These are phyloP conservation scores for Chrysotoxum bicinctum DNA, from an alignment of 2,888 invertebrate genomes.

Conservation along the genomic window DNA sequence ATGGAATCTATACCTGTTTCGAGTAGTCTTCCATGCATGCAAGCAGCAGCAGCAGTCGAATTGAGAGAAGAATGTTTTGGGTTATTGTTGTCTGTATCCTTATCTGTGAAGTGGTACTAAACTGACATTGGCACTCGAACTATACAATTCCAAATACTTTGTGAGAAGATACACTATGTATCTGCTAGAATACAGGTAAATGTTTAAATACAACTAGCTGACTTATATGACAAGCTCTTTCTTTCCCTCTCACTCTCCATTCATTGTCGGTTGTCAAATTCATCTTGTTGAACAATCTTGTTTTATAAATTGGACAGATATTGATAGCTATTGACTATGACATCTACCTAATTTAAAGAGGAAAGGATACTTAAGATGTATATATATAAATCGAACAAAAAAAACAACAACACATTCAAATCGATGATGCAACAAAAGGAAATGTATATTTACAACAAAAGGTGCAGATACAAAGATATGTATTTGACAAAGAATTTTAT, in stretches of 20 bases:
- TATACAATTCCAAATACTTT: conserved; percentile 9
- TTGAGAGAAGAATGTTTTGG: conserved; percentile 50
- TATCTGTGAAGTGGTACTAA: conserved; percentile 48
- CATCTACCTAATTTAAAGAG: conserved; percentile 52
- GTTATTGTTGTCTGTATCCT: conserved; percentile 62
- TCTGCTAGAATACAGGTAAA: conserved; percentile 44
- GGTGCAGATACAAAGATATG: conserved; percentile 9
- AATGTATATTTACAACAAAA: conserved; percentile 27
- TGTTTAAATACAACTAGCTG: conserved; percentile 45
- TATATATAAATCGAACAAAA: conserved; percentile 21
- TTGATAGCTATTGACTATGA: conserved; percentile 64
- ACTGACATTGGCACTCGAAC: conserved; percentile 67
- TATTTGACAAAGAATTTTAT: conserved; percentile 35
- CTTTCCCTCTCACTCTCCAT: neutral
- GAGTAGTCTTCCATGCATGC: conserved; percentile 6
- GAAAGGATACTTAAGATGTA: conserved; percentile 14
- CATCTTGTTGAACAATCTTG: conserved; percentile 72
- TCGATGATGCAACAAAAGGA: conserved; percentile 44
- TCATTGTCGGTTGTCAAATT: conserved; percentile 49
- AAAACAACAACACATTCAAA: conserved; percentile 31
- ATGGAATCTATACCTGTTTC: conserved; percentile 50
- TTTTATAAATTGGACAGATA: conserved; percentile 72
- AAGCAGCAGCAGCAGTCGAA: neutral
- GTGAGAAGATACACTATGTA: conserved; percentile 50
- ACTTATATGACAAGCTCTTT: conserved; percentile 35